Percentiles rank a stretch among this genome's conserved stretches.
Evolutionary conservation across 2,797 vertebrate genomes (phyloP).

Genomic region (Hippopotamyrus pictus): DNA sequence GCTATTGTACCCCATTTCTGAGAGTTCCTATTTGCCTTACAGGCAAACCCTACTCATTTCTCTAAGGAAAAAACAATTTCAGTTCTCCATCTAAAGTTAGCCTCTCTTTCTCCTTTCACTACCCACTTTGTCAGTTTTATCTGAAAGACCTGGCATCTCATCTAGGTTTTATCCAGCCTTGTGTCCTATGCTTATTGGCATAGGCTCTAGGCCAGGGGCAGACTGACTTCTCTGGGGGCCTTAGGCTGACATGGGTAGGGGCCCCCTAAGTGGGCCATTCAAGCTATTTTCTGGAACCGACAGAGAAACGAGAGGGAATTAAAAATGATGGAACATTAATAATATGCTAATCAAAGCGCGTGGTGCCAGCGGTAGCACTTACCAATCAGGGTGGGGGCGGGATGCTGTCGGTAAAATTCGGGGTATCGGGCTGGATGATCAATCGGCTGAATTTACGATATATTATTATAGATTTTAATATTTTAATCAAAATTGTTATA

Average conservation of each 20-base stretch:
- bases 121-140: slow-evolving; percentile 38
- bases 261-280: background rate
- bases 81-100: slow-evolving; percentile 34
- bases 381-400: background rate
- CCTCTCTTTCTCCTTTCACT: slow-evolving; percentile 23
- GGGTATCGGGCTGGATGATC: background rate
- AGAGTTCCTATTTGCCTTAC: slow-evolving; percentile 44
- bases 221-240: background rate
- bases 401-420: background rate
- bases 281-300: background rate
- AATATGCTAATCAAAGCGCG: background rate
- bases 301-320: background rate
- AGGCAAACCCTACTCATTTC: slow-evolving; percentile 24
- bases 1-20: slow-evolving; percentile 28
- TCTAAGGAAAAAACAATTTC: slow-evolving; percentile 39
- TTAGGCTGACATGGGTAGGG: background rate
- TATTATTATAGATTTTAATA: background rate
- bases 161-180: background rate
- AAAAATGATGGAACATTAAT: background rate
- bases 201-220: background rate
- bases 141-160: slow-evolving; percentile 32
- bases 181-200: background rate
- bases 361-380: background rate
- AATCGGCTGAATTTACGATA: background rate
- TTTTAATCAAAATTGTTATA: background rate